phyloP scores from a whole-genome alignment of 1,140 invertebrate genomes.

The Aphelenchoides fujianensis region DNA sequence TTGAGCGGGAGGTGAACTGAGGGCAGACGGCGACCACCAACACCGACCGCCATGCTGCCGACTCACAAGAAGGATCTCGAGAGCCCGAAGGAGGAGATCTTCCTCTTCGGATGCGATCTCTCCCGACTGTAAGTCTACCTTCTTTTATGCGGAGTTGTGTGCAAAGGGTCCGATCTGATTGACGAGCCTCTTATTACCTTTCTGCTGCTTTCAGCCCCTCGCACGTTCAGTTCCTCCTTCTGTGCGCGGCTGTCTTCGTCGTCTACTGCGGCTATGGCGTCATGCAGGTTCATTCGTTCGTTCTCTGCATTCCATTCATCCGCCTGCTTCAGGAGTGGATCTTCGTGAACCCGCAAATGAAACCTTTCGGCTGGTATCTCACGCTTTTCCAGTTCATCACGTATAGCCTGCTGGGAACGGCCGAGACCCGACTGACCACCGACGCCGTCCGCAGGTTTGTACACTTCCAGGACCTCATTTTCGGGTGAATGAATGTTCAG shows the following conservation, averaged over 20 bases:
- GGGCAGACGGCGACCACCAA: not conserved
- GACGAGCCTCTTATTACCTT: constrained; percentile 1
- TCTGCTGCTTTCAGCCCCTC: constrained; percentile 21
- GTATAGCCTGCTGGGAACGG: constrained; percentile 76
- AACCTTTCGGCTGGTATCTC: constrained; percentile 84
- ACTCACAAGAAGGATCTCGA: constrained; percentile 1
- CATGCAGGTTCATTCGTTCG: constrained; percentile 69
- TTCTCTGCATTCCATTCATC: not conserved
- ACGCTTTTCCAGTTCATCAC: constrained; percentile 85
- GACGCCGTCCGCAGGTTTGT: constrained; percentile 72
- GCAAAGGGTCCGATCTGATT: too few species aligned
- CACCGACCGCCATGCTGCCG: not conserved
- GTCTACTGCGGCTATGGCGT: constrained; percentile 87
- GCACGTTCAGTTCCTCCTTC: constrained; percentile 73
- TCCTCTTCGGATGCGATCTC: constrained; percentile 5
- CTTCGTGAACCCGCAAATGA: constrained; percentile 81
- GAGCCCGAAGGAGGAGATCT: constrained; percentile 14
- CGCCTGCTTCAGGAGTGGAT: constrained; percentile 74
- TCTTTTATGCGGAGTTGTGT: too few species aligned
- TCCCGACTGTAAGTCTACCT: not conserved
- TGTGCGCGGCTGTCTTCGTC: constrained; percentile 76
- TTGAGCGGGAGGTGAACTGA: not conserved
- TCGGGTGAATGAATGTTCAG: constrained; percentile 64
- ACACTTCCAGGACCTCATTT: constrained; percentile 15
- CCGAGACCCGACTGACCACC: constrained; percentile 71